These are phyloP conservation scores for Hermetia illucens DNA, from an alignment of 1,140 invertebrate species.

Conservation along the genomic window DNA sequence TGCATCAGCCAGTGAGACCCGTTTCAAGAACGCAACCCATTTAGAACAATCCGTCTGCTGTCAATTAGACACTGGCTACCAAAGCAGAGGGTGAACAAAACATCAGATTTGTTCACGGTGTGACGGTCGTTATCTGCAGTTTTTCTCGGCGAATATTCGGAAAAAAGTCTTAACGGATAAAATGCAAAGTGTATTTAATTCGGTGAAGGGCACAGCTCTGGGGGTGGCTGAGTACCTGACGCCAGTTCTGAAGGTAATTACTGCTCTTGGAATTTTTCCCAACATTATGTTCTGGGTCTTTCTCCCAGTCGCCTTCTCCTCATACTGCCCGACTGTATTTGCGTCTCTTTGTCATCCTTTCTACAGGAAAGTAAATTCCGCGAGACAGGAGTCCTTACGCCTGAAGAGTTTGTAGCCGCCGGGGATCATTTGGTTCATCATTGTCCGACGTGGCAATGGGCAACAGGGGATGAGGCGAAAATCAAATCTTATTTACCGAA, in stretches of 20 bases:
- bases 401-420: slow-evolving; percentile 88
- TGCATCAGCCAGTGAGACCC: too few relatives aligned
- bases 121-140: too few relatives aligned
- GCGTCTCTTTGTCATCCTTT: slow-evolving; percentile 11
- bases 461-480: slow-evolving; percentile 74
- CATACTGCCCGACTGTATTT: slow-evolving; percentile 12
- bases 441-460: slow-evolving; percentile 99
- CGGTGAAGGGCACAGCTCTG: slow-evolving; percentile 86
- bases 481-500: slow-evolving; percentile 77
- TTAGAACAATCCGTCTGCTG: too few relatives aligned
- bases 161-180: slow-evolving; percentile 3
- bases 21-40: too few relatives aligned
- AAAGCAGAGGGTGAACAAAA: too few relatives aligned
- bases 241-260: slow-evolving; percentile 78
- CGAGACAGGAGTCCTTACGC: slow-evolving; percentile 96
- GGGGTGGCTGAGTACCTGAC: slow-evolving; percentile 93
- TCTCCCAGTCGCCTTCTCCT: slow-evolving; percentile 9
- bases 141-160: too few relatives aligned
- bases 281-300: too few relatives aligned
- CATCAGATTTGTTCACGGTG: too few relatives aligned
- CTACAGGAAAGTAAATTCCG: slow-evolving; percentile 92
- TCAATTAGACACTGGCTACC: too few relatives aligned
- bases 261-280: too few relatives aligned
- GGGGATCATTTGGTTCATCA: slow-evolving; percentile 98
- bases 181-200: slow-evolving; percentile 94